Conservation (phyloP, 2,113 vertebrate species). For the Sinocyclocheilus grahami region DNA sequence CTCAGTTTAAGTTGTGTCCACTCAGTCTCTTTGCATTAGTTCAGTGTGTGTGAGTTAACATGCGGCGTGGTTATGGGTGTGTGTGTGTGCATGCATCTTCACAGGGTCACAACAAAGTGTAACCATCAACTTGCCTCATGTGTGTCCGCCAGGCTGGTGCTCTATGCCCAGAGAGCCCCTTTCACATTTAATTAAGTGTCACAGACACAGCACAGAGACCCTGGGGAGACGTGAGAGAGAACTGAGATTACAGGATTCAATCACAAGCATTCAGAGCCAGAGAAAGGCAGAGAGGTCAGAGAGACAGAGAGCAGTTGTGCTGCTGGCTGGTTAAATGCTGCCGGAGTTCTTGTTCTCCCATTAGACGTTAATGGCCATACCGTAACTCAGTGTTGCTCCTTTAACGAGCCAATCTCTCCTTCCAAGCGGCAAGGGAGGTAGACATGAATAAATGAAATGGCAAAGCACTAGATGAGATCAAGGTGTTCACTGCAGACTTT, state of each 20-base stretch:
- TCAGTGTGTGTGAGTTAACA: constrained; percentile 36
- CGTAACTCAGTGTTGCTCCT: constrained; percentile 49
- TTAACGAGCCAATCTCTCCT: constrained; percentile 40
- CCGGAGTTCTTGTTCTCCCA: constrained; percentile 34
- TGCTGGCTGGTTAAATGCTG: not conserved
- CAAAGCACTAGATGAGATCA: constrained; percentile 50
- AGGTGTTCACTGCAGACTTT: constrained; percentile 61
- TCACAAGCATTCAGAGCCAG: constrained; percentile 6
- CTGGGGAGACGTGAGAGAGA: constrained; percentile 50
- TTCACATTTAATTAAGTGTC: constrained; percentile 64
- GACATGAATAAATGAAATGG: constrained; percentile 51
- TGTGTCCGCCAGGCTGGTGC: constrained; percentile 44
- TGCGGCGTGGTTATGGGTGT: constrained; percentile 27
- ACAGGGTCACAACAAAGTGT: constrained; percentile 19
- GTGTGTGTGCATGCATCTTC: constrained; percentile 28
- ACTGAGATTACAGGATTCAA: not conserved
- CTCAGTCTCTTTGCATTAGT: constrained; percentile 9
- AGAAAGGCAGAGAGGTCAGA: not conserved
- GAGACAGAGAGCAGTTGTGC: not conserved
- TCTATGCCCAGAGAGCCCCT: constrained; percentile 45
- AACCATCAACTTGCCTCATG: constrained; percentile 32
- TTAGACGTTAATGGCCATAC: constrained; percentile 48
- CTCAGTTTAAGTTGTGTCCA: not conserved
- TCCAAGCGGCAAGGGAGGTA: constrained; percentile 26
- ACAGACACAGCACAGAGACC: constrained; percentile 54